A percentile compares a stretch with the other conserved stretches of the same genome.
Conservation (phyloP, 2,113 vertebrate species). For the Calypte anna region DNA sequence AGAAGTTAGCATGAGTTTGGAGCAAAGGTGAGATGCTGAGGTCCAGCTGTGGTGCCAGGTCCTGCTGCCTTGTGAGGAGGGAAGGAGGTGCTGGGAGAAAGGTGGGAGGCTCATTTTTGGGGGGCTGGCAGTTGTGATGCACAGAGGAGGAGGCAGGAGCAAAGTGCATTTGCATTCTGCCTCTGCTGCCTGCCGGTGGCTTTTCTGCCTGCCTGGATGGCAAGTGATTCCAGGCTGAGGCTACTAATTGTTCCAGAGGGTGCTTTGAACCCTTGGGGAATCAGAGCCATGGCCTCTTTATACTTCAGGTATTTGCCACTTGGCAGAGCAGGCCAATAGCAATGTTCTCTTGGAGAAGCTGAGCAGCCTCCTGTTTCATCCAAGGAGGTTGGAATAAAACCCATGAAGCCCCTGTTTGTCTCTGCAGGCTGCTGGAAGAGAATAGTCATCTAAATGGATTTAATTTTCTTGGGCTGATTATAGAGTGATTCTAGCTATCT, state of each 20-base stretch:
- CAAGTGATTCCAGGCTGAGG: background rate
- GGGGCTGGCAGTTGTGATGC: background rate
- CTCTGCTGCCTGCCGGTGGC: background rate
- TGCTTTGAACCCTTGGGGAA: background rate
- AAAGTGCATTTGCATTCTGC: background rate
- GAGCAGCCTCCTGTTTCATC: background rate
- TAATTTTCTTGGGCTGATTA: background rate
- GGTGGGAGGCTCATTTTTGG: rapidly evolving
- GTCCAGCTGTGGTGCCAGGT: background rate
- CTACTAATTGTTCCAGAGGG: background rate
- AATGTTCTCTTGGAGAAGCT: background rate
- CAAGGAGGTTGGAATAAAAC: background rate
- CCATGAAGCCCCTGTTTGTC: background rate
- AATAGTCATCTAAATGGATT: background rate
- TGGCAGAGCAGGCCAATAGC: background rate
- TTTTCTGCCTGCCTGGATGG: background rate
- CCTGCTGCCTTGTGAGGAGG: background rate
- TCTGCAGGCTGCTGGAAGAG: background rate
- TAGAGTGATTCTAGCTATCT: background rate
- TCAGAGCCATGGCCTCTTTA: background rate
- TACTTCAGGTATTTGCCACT: background rate
- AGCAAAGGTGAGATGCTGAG: background rate
- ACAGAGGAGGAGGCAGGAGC: background rate
- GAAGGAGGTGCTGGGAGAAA: rapidly evolving
- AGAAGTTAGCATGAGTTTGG: background rate